Evolutionary conservation across 2,888 invertebrate species (phyloP).

Genomic region (Ryuthela nishihirai): DNA sequence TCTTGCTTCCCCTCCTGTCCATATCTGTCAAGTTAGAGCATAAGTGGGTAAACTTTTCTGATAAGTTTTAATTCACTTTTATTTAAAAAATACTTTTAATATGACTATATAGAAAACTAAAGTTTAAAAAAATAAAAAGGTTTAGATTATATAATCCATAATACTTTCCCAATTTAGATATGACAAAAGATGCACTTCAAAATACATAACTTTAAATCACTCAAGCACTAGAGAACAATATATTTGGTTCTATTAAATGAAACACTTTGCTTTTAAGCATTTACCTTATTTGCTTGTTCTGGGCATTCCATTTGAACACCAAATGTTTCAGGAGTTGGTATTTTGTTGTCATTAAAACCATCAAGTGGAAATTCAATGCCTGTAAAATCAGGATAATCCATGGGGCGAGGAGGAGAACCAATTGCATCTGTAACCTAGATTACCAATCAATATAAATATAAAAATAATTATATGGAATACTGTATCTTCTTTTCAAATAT

Average conservation of each 20-base stretch:
- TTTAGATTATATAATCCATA: neutral
- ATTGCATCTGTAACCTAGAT: slow-evolving; percentile 45
- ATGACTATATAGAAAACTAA: neutral
- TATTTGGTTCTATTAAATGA: no score
- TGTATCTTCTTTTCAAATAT: neutral
- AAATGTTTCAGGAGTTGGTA: slow-evolving; percentile 59
- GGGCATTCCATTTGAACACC: slow-evolving; percentile 11
- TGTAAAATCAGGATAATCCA: neutral
- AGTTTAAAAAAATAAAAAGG: neutral
- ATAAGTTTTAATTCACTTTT: neutral
- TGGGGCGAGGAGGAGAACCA: slow-evolving; percentile 45
- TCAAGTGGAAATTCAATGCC: slow-evolving; percentile 36
- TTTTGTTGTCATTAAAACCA: slow-evolving; percentile 43
- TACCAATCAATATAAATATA: no score
- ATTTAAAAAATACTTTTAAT: neutral
- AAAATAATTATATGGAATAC: neutral
- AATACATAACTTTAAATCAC: neutral
- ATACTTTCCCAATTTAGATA: neutral
- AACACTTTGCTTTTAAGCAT: neutral
- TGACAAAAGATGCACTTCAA: neutral
- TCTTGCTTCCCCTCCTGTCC: slow-evolving; percentile 62
- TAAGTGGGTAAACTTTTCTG: neutral
- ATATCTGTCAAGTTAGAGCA: slow-evolving; percentile 49
- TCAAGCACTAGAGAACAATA: no score
- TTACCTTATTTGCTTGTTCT: slow-evolving; percentile 24